Conservation (phyloP, 53 echinoderm and acorn worm species). For the Paelopatides confundens region DNA sequence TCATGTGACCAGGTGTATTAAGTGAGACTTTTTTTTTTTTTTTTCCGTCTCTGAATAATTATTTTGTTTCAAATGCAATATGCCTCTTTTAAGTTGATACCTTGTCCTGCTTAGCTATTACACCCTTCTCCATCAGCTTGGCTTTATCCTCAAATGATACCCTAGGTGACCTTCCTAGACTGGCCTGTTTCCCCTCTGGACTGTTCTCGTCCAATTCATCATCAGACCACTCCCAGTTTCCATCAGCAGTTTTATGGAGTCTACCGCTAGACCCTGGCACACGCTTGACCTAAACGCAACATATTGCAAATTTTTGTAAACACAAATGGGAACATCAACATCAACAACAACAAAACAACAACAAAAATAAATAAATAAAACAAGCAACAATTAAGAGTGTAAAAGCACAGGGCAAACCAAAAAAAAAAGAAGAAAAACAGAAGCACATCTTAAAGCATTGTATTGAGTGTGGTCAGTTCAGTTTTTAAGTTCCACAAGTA, state of each 20-base stretch:
- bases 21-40: too few species aligned
- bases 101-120: neutral
- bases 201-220: constrained; percentile 92
- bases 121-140: constrained; percentile 64
- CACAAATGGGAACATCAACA: neutral
- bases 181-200: constrained; percentile 81
- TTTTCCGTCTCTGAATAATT: too few species aligned
- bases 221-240: constrained; percentile 98
- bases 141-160: constrained; percentile 68
- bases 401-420: neutral
- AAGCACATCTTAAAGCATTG: too few species aligned
- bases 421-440: too few species aligned
- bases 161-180: constrained; percentile 91
- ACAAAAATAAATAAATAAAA: neutral
- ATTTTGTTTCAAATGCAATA: too few species aligned
- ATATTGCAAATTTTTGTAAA: neutral
- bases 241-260: constrained; percentile 90
- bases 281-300: constrained; percentile 81
- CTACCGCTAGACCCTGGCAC: constrained; percentile 97
- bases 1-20: too few species aligned
- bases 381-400: neutral
- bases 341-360: neutral
- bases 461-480: too few species aligned
- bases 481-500: too few species aligned
- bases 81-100: neutral